phyloP scores from a whole-genome alignment of 2,113 vertebrate genomes.

The Suricata suricatta region DNA sequence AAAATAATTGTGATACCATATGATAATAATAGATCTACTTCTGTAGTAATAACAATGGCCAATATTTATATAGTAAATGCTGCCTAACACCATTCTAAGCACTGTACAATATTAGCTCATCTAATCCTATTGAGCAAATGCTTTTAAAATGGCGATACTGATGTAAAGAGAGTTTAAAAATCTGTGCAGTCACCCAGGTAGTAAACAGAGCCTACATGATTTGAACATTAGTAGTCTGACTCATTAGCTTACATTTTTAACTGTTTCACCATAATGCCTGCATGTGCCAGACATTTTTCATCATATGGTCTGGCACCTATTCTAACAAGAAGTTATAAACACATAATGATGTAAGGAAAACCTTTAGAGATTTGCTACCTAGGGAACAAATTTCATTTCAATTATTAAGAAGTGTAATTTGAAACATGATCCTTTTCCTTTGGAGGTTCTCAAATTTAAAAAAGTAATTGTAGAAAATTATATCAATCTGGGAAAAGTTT shows the following conservation, averaged over 20 bases:
- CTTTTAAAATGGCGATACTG: not conserved
- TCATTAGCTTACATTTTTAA: constrained; percentile 11
- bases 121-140: not conserved
- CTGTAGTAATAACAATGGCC: not conserved
- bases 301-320: constrained; percentile 48
- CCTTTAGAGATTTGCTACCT: not conserved
- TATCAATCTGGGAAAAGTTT: not conserved
- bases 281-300: constrained; percentile 28
- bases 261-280: not conserved
- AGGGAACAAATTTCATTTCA: not conserved
- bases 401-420: not conserved
- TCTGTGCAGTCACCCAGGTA: not conserved
- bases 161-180: not conserved
- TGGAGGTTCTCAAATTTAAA: not conserved
- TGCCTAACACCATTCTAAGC: not conserved
- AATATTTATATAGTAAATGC: not conserved
- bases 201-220: not conserved
- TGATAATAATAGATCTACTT: not conserved
- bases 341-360: constrained; percentile 12
- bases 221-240: not conserved
- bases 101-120: not conserved
- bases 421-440: constrained; percentile 5
- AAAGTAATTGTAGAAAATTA: constrained; percentile 4
- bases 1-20: not conserved
- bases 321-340: constrained; percentile 44